A percentile compares a stretch with the other conserved stretches of the same genome.
Evolutionary conservation across 64 coral and sea anemone genomes (phyloP).

Genomic region (Porites australiensis): DNA sequence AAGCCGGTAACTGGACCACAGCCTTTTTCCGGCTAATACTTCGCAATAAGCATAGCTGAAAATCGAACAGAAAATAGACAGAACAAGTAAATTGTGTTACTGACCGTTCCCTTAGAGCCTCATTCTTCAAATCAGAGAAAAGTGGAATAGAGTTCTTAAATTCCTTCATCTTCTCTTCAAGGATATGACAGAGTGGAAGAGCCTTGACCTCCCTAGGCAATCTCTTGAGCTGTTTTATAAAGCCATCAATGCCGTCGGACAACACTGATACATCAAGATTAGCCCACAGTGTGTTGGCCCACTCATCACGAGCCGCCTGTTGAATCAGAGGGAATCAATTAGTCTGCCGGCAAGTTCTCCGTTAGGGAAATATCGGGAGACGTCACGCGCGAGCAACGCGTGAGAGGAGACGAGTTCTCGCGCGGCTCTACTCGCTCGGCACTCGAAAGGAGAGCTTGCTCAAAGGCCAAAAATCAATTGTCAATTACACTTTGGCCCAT

Average conservation of each 20-base stretch:
- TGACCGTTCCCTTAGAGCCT: conserved; percentile 97
- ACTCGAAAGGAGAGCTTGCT: too few species aligned
- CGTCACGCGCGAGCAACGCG: too few species aligned
- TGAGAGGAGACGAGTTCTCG: too few species aligned
- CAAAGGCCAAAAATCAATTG: too few species aligned
- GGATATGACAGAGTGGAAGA: conserved; percentile 86
- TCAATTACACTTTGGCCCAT: too few species aligned
- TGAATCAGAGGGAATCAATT: background rate
- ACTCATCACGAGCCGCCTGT: conserved; percentile 95
- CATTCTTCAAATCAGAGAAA: conserved; percentile 98
- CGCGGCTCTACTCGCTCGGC: too few species aligned
- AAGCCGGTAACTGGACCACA: too few species aligned
- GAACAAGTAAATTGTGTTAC: background rate
- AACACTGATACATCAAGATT: conserved; percentile 95
- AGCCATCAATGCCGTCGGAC: conserved; percentile 98
- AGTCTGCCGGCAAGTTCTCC: background rate
- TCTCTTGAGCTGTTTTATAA: conserved; percentile 87
- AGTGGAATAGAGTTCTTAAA: conserved; percentile 99
- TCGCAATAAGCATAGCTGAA: too few species aligned
- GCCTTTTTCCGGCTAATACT: too few species aligned
- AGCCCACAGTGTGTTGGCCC: conserved; percentile 98
- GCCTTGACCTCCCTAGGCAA: conserved; percentile 92
- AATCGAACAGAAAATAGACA: too few species aligned
- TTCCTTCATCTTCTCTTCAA: conserved; percentile 99
- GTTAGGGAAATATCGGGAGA: too few species aligned